Evolutionary conservation across 2,797 vertebrate genomes (phyloP), one percentile per base, ranked within the genome.

Genomic region (Odontamblyopus rebecca): DNA sequence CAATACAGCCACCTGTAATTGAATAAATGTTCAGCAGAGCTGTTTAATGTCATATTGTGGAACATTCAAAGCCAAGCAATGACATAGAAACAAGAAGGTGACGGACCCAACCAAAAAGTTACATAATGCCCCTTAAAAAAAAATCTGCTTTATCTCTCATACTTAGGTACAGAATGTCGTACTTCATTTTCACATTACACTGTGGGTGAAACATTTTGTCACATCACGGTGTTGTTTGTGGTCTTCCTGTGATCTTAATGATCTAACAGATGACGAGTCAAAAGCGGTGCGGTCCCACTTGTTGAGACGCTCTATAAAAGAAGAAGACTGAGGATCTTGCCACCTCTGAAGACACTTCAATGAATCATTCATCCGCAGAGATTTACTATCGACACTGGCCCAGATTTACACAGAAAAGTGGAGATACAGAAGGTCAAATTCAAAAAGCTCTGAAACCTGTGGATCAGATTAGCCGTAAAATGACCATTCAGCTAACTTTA

Each of bases 311-410:
- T 56, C 50, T 67, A 50, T 30, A n/a, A 38, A 60, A 60, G 57
- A 30, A 35, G 53, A 51, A 54, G 53, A 68, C 30, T 54, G 51
- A 56, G n/a, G 38, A 56, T 68, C 67, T 68, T 67, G 74, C 75
- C 79, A 69, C 78, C 72, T 76, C 65, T 27, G 2, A 6, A 68
- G 70, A 68, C 70, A 60, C 79, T 79, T 85, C 74, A 82, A 86
- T 89, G 71, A 86, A 85, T 86, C 82, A 86, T 80, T 77, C 75
- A 81, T 85, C 78, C 30, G 27, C 80, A 71, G 82, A 78, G 80
- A 80, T 69, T 79, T 2, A 26, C 62, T 70, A 75, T 84, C 75
- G 65, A 76, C 61, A 67, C n/a, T 75, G 85, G 85, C 82, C 77
- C 85, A 83, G 82, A 89, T 89, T 68, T 74, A 32, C 68, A 68